These are phyloP conservation scores for Microcebus griseorufus DNA, from an alignment of 2,113 vertebrate species.

Conservation along the genomic window DNA sequence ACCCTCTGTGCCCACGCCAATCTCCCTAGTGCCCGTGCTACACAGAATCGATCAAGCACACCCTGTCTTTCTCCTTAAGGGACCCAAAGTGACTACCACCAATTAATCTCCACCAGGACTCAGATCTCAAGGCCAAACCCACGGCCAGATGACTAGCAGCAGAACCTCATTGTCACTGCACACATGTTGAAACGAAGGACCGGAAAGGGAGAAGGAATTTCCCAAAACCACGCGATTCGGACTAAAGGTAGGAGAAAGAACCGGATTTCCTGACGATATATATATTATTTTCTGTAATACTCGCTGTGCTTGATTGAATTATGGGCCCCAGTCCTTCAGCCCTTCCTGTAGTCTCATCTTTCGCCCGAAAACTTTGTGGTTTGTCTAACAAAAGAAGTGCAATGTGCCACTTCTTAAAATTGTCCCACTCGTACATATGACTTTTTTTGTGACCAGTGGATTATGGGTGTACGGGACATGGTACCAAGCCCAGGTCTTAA, in stretches of 20 bases:
- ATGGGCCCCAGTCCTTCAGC: not conserved
- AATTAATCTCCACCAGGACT: not conserved
- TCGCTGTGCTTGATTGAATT: not conserved
- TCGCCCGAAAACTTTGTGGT: not conserved
- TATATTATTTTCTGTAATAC: not conserved
- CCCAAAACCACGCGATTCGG: not conserved
- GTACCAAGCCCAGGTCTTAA: not conserved
- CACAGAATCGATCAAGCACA: not conserved
- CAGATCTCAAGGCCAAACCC: not conserved
- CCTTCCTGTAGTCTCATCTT: not conserved
- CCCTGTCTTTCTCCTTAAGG: not conserved
- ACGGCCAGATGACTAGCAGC: not conserved
- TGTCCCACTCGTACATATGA: not conserved
- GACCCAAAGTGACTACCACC: not conserved
- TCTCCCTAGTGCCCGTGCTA: not conserved
- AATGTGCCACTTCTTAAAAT: not conserved
- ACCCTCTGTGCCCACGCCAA: not conserved
- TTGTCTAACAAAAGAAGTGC: not conserved
- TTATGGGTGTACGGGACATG: not conserved
- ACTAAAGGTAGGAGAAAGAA: not conserved
- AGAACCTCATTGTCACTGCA: not conserved
- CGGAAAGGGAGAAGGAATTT: too few relatives aligned
- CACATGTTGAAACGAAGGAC: too few relatives aligned
- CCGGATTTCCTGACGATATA: not conserved
- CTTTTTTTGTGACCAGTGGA: not conserved